A percentile compares a stretch with the other conserved stretches of the same genome.
These are phyloP conservation scores for Boleophthalmus pectinirostris DNA, from an alignment of 2,113 vertebrate genomes.

Conservation along the genomic window DNA sequence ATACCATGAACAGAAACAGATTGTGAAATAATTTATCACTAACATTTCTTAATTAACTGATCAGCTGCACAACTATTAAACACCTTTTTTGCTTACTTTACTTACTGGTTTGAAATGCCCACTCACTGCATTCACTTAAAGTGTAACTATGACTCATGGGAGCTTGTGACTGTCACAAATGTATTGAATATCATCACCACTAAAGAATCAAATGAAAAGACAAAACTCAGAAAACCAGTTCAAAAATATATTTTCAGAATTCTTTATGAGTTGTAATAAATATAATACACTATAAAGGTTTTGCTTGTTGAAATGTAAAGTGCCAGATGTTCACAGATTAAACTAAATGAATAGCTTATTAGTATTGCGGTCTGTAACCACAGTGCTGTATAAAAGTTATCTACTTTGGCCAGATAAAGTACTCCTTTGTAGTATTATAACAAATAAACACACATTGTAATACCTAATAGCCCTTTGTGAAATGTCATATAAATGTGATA, in stretches of 20 bases:
- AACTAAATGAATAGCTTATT: slow-evolving; percentile 13
- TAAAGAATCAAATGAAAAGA: neutral
- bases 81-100: too few species aligned
- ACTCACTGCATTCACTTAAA: neutral
- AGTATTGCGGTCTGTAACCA: neutral
- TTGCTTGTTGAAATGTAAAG: slow-evolving; percentile 2
- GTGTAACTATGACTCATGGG: neutral
- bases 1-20: too few species aligned
- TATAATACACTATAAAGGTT: neutral
- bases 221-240: neutral
- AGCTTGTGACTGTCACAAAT: neutral
- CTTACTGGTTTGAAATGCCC: neutral
- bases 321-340: slow-evolving; percentile 49
- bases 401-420: neutral
- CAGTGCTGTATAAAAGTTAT: neutral
- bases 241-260: neutral
- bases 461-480: neutral
- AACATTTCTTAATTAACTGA: too few species aligned
- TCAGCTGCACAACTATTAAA: too few species aligned
- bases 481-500: neutral
- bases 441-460: neutral
- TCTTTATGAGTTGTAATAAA: neutral
- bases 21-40: too few species aligned
- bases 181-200: neutral
- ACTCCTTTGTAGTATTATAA: neutral